These are phyloP conservation scores for Drosophila paramelanica DNA, from an alignment of 2,888 invertebrate species.

Conservation along the genomic window DNA sequence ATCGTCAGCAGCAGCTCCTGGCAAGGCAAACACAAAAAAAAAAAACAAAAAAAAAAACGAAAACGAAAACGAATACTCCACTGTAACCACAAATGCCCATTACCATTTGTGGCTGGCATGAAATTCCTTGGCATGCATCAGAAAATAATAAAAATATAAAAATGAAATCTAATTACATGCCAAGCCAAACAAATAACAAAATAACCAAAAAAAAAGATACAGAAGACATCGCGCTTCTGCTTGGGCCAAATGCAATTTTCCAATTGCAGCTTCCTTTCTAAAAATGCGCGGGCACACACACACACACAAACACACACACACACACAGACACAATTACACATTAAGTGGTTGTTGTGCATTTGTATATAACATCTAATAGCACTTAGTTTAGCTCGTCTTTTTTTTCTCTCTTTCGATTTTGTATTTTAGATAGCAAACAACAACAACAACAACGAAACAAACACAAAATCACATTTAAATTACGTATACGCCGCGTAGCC, in stretches of 20 bases:
- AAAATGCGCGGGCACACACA: slow-evolving; percentile 40
- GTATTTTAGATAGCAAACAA: slow-evolving; percentile 56
- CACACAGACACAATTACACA: slow-evolving; percentile 15
- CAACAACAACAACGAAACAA: slow-evolving; percentile 23
- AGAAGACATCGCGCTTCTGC: slow-evolving; percentile 31
- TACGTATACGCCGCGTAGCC: slow-evolving; percentile 70
- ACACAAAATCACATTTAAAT: slow-evolving; percentile 69
- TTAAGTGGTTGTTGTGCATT: slow-evolving; percentile 25
- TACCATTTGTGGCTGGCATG: slow-evolving; percentile 53
- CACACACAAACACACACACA: slow-evolving; percentile 15
- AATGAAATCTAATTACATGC: slow-evolving; percentile 64
- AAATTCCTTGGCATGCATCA: slow-evolving; percentile 25
- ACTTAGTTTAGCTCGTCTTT: slow-evolving; percentile 45
- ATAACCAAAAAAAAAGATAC: slow-evolving; percentile 14
- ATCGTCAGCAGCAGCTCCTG: slow-evolving; percentile 24
- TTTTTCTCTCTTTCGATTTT: slow-evolving; percentile 46
- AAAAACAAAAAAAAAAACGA: too few relatives aligned
- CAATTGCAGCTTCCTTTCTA: slow-evolving; percentile 69
- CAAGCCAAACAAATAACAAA: slow-evolving; percentile 20
- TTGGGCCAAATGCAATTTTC: slow-evolving; percentile 29
- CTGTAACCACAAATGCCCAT: slow-evolving; percentile 41
- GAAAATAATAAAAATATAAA: slow-evolving; percentile 54
- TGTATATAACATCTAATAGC: slow-evolving; percentile 45
- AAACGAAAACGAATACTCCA: not conserved
- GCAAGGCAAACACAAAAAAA: slow-evolving; percentile 11